A percentile compares a stretch with the other conserved stretches of the same genome.
Evolutionary conservation across 1,140 invertebrate genomes (phyloP).

Genomic region (Pseudoatta argentina): DNA sequence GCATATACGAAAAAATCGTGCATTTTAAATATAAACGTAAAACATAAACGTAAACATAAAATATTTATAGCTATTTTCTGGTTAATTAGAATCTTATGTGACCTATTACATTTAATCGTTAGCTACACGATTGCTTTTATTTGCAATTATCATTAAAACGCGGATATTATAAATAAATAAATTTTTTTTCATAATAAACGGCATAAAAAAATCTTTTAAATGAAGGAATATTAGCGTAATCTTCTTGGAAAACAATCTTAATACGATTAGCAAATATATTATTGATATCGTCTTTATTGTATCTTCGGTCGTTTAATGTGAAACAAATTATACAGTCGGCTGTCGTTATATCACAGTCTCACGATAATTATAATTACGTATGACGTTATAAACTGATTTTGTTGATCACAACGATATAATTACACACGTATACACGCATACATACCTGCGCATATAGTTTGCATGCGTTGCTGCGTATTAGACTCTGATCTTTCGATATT

Average conservation of each 20-base stretch:
- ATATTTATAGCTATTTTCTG: conserved; percentile 10
- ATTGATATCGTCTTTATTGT: conserved; percentile 75
- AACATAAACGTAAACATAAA: conserved; percentile 4
- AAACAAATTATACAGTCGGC: conserved; percentile 80
- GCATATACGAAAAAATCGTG: neutral
- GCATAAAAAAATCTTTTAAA: neutral
- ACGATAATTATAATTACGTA: conserved; percentile 80
- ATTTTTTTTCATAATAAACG: conserved; percentile 16
- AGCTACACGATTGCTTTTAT: neutral
- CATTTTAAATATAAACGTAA: neutral
- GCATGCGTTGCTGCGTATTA: neutral
- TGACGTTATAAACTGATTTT: conserved; percentile 72
- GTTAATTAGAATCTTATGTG: neutral
- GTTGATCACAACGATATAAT: conserved; percentile 57
- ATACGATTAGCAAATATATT: conserved; percentile 40
- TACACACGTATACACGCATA: conserved; percentile 29
- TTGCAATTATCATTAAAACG: conserved; percentile 8
- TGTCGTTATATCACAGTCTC: conserved; percentile 79
- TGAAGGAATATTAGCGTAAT: conserved; percentile 3
- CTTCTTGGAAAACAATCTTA: conserved; percentile 46
- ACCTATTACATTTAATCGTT: neutral
- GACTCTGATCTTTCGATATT: conserved; percentile 53
- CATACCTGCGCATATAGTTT: conserved; percentile 19
- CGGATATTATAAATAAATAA: neutral
- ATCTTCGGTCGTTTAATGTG: conserved; percentile 71